Evolutionary conservation across 92 coral and sea anemone genomes (phyloP).

Genomic region (Phymanthus crucifer): DNA sequence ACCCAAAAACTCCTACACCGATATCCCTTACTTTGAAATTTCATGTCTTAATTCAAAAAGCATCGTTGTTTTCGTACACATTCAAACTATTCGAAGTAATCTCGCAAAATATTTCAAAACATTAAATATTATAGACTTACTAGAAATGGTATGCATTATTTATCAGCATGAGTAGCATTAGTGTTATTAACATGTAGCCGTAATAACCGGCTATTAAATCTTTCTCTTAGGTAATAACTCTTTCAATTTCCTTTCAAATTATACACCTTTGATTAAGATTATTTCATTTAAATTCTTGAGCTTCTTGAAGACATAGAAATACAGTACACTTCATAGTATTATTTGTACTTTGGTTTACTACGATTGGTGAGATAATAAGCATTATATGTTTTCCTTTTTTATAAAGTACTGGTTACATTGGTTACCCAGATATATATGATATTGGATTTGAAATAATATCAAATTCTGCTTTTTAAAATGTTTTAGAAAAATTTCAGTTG

Average conservation of each 20-base stretch:
- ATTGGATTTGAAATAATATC: too few relatives aligned
- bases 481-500: too few relatives aligned
- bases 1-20: neutral
- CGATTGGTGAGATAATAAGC: too few relatives aligned
- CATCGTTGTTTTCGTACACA: neutral
- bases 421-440: too few relatives aligned
- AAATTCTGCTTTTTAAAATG: too few relatives aligned
- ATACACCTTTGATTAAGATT: too few relatives aligned
- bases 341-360: too few relatives aligned
- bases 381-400: too few relatives aligned
- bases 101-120: constrained; percentile 22
- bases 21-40: neutral
- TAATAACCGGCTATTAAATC: neutral
- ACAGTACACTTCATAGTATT: too few relatives aligned
- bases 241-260: neutral
- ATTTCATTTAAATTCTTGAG: too few relatives aligned
- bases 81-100: neutral
- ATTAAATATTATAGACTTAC: constrained; percentile 9
- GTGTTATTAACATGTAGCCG: neutral
- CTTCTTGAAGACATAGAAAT: too few relatives aligned
- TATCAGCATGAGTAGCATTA: neutral
- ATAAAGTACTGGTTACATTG: too few relatives aligned
- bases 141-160: constrained; percentile 11
- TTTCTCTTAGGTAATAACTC: neutral
- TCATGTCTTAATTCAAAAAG: neutral